phyloP scores from a whole-genome alignment of 2,797 vertebrate genomes.

The Neosilurus hyrtlii region DNA sequence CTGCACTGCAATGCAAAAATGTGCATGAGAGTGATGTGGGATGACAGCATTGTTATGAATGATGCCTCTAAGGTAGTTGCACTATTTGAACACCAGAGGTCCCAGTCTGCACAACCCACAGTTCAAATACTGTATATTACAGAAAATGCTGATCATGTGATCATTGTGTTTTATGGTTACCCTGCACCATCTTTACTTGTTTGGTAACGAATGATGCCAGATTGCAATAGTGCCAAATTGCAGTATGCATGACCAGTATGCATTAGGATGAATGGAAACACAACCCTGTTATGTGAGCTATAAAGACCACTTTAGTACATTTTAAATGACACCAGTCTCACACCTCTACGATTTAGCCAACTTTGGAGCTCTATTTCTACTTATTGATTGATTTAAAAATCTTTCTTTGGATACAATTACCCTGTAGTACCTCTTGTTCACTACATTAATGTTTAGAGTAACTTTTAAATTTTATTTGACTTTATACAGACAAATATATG shows the following conservation, averaged over 20 bases:
- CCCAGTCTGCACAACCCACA: not conserved
- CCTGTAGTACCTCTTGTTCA: not conserved
- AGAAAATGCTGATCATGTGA: not conserved
- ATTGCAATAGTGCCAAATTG: not conserved
- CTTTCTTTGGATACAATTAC: not conserved
- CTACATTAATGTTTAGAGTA: not conserved
- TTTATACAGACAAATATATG: not conserved
- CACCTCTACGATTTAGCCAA: not conserved
- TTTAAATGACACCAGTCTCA: not conserved
- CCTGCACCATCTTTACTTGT: not conserved
- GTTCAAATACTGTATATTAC: not conserved
- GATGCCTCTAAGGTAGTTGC: not conserved
- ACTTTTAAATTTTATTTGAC: not conserved
- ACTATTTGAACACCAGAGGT: not conserved
- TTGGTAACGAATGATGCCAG: not conserved
- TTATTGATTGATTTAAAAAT: too few relatives aligned
- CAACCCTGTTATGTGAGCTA: not conserved
- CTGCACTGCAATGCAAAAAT: not conserved
- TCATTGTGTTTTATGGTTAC: not conserved
- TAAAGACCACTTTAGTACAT: not conserved
- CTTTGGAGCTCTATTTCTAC: not conserved
- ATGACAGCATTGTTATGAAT: not conserved
- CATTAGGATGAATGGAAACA: too few relatives aligned
- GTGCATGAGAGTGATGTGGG: not conserved
- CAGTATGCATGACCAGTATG: not conserved